Base-by-base conservation (phyloP, 2,888 invertebrate species). In the Sphaerophoria taeniata region DNA sequence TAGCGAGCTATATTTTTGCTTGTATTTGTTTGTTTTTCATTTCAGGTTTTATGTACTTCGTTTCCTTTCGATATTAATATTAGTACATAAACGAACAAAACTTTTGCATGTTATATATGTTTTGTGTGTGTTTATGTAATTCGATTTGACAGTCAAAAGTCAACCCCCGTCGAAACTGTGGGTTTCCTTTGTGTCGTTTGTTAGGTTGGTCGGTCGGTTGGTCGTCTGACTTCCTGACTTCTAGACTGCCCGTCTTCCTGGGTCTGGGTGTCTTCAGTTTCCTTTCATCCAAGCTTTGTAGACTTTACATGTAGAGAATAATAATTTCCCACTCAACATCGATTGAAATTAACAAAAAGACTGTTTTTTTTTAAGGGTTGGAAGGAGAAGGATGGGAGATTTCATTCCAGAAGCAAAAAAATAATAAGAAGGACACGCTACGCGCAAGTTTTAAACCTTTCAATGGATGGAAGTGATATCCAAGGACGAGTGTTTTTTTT, bases 61-160 rank as follows among this genome's bases (percentile, higher is more conserved):
- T n/a, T 63, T 65, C 73, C 70, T 76, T n/a, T 51, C 53, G 63
- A 73, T 73, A 81, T 77, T 24, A 24, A 76, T 85, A 73, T 73
- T 73, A 85, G 24, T 81, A 81, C 70, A 77, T 24, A 24, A 24
- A 24, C 24, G 24, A 24, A 24, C 24, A 24, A 24, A 24, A 24
- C 24, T 24, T 24, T 24, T 24, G 24, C 24, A 24, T 24, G 24
- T 24, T 24, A 24, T 24, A 2, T 24, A 9, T 39, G 9, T 39
- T 39, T 39, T 39, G 39, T 39, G 9, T 39, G 9, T 39, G 9
- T 39, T 6, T 43, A 43, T 43, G 9, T 65, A 85, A 81, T 85
- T 81, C 76, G 70, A 77, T 76, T 85, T 81, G 76, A 85, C 85
- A 85, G 85, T 85, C 81, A 85, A 81, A 85, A 85, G 85, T 81